Evolutionary conservation across 2,113 vertebrate species (phyloP).

Genomic region (Catharus bicknelli): DNA sequence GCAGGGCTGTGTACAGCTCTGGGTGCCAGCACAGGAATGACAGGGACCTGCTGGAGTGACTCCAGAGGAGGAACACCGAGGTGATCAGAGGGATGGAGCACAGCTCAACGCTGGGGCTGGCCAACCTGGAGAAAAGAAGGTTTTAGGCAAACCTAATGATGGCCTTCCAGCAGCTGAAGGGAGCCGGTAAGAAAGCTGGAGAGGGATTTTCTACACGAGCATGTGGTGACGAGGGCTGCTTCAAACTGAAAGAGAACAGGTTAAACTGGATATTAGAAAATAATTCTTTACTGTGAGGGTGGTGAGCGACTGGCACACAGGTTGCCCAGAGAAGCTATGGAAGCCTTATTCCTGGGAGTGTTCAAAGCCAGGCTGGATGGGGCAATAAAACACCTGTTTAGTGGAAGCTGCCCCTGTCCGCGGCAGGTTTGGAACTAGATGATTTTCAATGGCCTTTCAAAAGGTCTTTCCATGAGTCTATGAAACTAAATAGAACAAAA

Average conservation of each 20-base stretch:
- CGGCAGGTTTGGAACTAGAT: neutral
- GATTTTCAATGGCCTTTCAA: neutral
- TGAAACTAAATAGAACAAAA: neutral
- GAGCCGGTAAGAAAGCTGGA: neutral
- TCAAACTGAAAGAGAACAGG: neutral
- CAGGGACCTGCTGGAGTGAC: neutral
- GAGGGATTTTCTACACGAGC: neutral
- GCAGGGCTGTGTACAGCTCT: neutral
- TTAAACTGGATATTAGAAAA: neutral
- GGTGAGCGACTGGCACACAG: neutral
- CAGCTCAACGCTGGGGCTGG: neutral
- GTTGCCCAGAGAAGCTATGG: neutral
- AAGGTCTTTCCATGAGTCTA: neutral
- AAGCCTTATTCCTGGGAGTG: neutral
- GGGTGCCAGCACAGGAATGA: neutral
- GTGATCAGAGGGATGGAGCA: neutral
- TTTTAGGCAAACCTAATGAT: neutral
- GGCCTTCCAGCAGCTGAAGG: neutral
- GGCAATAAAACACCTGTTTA: neutral
- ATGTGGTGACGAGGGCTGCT: neutral
- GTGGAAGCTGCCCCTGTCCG: neutral
- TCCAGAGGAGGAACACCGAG: neutral
- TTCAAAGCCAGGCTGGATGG: neutral
- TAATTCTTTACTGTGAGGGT: neutral
- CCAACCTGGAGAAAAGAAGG: neutral